Evolutionary conservation across 2,113 vertebrate genomes (phyloP).

Genomic region (Rhinoderma darwinii): DNA sequence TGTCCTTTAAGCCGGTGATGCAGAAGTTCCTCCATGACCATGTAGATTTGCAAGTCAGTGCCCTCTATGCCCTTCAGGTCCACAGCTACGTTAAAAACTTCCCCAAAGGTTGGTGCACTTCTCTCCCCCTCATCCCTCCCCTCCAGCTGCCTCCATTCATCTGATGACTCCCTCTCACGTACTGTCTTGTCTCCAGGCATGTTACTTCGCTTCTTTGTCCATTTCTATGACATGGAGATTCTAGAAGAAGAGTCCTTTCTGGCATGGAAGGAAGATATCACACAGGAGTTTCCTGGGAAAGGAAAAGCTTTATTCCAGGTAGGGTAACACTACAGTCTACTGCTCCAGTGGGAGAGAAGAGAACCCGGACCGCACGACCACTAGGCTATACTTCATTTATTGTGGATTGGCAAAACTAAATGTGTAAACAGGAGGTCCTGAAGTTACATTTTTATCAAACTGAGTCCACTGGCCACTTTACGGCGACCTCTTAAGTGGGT

Average conservation of each 20-base stretch:
- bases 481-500: too few relatives aligned
- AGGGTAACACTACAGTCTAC: conserved; percentile 53
- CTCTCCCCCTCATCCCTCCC: too few relatives aligned
- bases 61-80: conserved; percentile 96
- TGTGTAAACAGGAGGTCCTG: too few relatives aligned
- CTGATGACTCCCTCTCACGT: neutral
- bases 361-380: too few relatives aligned
- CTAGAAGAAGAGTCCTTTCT: conserved; percentile 99
- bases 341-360: too few relatives aligned
- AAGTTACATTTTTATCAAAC: too few relatives aligned
- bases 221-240: conserved; percentile 99
- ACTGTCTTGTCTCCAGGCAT: conserved; percentile 77
- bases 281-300: conserved; percentile 98
- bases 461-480: too few relatives aligned
- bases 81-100: conserved; percentile 93
- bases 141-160: too few relatives aligned
- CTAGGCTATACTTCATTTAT: too few relatives aligned
- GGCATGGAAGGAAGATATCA: conserved; percentile 99
- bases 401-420: too few relatives aligned
- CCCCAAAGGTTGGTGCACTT: conserved; percentile 85
- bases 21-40: conserved; percentile 99
- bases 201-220: conserved; percentile 98
- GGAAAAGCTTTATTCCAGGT: conserved; percentile 99
- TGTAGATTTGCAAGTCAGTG: conserved; percentile 95
- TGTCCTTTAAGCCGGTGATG: conserved; percentile 98